phyloP scores from a whole-genome alignment of 2,113 vertebrate species.

The Calyptommatus sinebrachiatus region DNA sequence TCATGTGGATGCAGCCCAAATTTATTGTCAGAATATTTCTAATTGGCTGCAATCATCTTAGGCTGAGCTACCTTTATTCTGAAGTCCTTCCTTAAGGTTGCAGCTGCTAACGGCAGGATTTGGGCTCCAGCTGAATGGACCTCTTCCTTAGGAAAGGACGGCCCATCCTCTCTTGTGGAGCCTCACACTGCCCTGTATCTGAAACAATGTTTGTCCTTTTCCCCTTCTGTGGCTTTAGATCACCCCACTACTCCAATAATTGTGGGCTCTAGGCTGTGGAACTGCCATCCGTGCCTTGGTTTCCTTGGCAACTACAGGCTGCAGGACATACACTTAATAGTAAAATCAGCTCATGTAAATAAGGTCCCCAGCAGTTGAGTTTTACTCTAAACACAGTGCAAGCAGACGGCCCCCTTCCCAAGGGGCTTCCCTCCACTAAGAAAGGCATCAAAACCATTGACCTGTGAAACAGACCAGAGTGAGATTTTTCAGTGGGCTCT shows the following conservation, averaged over 20 bases:
- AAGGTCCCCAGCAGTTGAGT: conserved; percentile 43
- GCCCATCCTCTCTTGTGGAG: background rate
- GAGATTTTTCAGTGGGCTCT: background rate
- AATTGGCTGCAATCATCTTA: too few relatives aligned
- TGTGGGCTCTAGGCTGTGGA: conserved; percentile 36
- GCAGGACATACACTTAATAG: conserved; percentile 34
- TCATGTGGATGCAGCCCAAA: too few relatives aligned
- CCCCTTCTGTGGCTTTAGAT: background rate
- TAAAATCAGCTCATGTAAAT: conserved; percentile 38
- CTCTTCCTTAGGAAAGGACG: background rate
- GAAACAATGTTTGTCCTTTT: background rate
- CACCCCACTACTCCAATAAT: conserved; percentile 28
- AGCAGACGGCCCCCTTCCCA: conserved; percentile 5
- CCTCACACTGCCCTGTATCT: background rate
- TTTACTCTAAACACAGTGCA: background rate
- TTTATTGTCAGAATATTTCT: background rate
- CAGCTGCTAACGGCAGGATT: background rate
- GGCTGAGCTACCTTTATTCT: background rate
- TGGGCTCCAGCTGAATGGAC: background rate
- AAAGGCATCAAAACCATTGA: conserved; percentile 16
- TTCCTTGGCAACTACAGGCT: conserved; percentile 63
- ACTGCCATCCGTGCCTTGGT: conserved; percentile 59
- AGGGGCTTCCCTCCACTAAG: background rate
- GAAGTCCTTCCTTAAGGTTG: background rate
- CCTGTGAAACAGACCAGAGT: conserved; percentile 23